Conservation (phyloP, 2,113 vertebrate genomes). For the Pterophyllum scalare region DNA sequence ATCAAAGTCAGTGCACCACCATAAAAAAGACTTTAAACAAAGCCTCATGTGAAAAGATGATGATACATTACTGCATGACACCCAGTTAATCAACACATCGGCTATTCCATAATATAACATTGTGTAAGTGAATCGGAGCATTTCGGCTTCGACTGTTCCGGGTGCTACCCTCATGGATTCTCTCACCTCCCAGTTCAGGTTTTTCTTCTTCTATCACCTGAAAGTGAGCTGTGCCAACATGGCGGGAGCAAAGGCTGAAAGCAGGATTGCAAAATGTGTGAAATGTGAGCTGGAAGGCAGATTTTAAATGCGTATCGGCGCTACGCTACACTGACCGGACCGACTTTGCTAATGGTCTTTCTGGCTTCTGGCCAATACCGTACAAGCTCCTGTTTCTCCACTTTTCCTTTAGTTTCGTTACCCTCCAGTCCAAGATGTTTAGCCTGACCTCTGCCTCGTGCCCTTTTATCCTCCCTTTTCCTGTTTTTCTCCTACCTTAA, state of each 20-base stretch:
- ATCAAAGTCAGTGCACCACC: neutral
- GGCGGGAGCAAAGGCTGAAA: neutral
- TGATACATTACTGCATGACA: neutral
- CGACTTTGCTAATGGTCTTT: conserved; percentile 44
- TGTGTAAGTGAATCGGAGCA: neutral
- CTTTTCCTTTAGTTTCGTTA: conserved; percentile 5
- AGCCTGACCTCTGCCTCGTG: conserved; percentile 18
- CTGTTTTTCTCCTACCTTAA: neutral
- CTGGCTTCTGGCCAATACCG: conserved; percentile 47
- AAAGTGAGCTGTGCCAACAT: neutral
- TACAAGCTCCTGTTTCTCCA: neutral
- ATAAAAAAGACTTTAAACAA: neutral
- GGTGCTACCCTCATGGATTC: conserved; percentile 21
- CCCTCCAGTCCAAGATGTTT: neutral
- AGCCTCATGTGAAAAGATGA: neutral
- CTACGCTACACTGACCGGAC: conserved; percentile 32
- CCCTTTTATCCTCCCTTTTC: neutral
- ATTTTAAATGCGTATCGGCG: conserved; percentile 15
- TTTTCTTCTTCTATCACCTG: conserved; percentile 25
- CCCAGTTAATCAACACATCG: neutral
- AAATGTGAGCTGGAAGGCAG: conserved; percentile 35
- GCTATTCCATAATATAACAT: neutral
- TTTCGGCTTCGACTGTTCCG: neutral
- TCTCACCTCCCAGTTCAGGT: neutral
- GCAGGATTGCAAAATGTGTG: conserved; percentile 1